These are phyloP conservation scores for Athene noctua DNA, from an alignment of 2,113 vertebrate species.

Conservation along the genomic window DNA sequence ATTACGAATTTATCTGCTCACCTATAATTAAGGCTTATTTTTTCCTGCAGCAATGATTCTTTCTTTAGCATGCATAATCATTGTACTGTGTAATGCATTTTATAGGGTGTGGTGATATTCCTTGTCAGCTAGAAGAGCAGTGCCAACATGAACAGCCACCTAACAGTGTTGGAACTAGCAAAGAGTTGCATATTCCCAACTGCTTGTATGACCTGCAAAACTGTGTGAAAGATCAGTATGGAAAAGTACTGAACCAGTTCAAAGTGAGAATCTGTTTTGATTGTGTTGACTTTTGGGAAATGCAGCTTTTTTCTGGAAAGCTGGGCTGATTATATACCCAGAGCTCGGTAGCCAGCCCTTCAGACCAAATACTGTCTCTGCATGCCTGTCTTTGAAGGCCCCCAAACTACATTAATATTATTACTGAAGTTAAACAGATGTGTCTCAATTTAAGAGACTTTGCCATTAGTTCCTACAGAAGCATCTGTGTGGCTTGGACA, in stretches of 20 bases:
- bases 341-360: background rate
- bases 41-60: slow-evolving; percentile 1
- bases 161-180: background rate
- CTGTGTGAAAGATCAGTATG: background rate
- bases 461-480: background rate
- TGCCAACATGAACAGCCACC: slow-evolving; percentile 15
- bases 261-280: background rate
- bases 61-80: slow-evolving; percentile 12
- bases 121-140: slow-evolving; percentile 27
- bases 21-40: background rate
- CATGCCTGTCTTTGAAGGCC: background rate
- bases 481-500: background rate
- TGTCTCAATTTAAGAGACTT: background rate
- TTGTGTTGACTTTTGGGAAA: background rate
- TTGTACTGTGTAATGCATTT: slow-evolving; percentile 9
- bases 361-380: background rate
- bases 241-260: background rate
- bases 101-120: slow-evolving; percentile 30
- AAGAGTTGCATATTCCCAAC: background rate
- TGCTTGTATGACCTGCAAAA: background rate
- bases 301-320: background rate
- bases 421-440: background rate
- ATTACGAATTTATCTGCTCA: background rate
- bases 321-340: background rate
- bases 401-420: background rate